Conservation (phyloP, 2,113 vertebrate genomes). For the Peromyscus leucopus region DNA sequence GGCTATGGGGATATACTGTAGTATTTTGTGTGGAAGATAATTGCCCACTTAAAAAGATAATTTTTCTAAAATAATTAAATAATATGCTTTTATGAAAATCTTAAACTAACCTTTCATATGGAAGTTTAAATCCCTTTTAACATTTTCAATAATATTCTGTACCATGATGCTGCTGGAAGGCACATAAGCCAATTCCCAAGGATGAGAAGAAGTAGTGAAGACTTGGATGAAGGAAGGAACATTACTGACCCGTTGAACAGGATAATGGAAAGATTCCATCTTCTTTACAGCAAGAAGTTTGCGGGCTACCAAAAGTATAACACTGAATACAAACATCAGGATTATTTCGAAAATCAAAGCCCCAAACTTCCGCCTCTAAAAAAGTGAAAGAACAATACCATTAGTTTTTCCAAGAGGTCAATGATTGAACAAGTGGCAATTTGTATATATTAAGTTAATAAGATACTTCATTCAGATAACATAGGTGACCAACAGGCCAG, state of each 20-base stretch:
- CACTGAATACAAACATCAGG: constrained; percentile 91
- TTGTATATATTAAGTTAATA: not conserved
- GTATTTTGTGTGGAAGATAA: not conserved
- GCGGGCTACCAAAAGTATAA: constrained; percentile 91
- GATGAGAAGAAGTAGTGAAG: fast-evolving
- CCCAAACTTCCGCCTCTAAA: constrained; percentile 93
- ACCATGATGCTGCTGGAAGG: constrained; percentile 92
- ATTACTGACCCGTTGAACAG: constrained; percentile 67
- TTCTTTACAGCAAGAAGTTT: constrained; percentile 87
- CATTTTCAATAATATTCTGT: constrained; percentile 85
- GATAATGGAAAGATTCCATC: constrained; percentile 89
- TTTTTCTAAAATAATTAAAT: constrained; percentile 36
- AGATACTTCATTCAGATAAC: not conserved
- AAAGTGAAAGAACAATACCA: not conserved
- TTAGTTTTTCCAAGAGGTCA: not conserved
- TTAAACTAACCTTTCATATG: constrained; percentile 83
- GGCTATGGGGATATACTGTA: not conserved
- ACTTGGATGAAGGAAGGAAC: constrained; percentile 83
- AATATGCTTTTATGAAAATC: constrained; percentile 9
- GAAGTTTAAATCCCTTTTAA: constrained; percentile 85
- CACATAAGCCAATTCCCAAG: constrained; percentile 92
- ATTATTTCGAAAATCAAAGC: constrained; percentile 92
- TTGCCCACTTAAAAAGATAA: not conserved
- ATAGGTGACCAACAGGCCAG: not conserved
- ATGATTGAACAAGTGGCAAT: fast-evolving